Base-by-base conservation (phyloP, 2,113 vertebrate genomes). In the Elephas maximus region DNA sequence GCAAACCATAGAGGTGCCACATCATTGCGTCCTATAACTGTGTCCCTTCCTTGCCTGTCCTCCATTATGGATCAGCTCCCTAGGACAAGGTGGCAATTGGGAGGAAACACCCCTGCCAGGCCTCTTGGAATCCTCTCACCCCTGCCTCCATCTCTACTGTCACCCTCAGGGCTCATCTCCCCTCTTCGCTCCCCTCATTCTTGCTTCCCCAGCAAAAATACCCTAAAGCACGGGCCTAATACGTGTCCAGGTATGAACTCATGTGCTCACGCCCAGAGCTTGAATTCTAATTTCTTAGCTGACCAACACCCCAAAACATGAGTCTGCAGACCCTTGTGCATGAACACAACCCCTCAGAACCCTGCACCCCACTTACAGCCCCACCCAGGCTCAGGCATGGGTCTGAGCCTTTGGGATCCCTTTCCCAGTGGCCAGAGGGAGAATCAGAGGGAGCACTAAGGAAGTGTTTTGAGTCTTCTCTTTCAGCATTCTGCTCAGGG, bases 321-420 rank as follows among this genome's bases (percentile, higher is more conserved):
- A 0, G 14, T 7, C 53, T 44, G 2, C 24, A 30, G 71, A 71
- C 44, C 37, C 67, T 85, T 1, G 3, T 51, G 18, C 23, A 8
- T 2, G 57, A 24, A 33, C 0, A 28, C 1, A 69, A 7, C 1
- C 30, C 8, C 60, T 80, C 1, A 0, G 4, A 6, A 8, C 30
- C 53, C 30, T 11, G 18, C 44, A 20, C 21, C 65, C 3, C 0
- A 1, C 28, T 53, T 62, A 21, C 57, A 10, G 65, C n/a, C 6
- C 30, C 23, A 8, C 51, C 45, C 10, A n/a, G 21, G 26, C 51
- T 45, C 23, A 81, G 30, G 9, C 17, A 3, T 37, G 21, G 23
- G 37, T 21, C 53, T 17, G 17, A 33, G 67, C 37, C 73, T 23
- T 26, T 23, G 73, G 73, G n/a, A 24, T 21, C 9, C 78, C 48